Evolutionary conservation across 2,888 invertebrate genomes (phyloP), one percentile per base, ranked within the genome.

Genomic region (Stomorhina lunata): DNA sequence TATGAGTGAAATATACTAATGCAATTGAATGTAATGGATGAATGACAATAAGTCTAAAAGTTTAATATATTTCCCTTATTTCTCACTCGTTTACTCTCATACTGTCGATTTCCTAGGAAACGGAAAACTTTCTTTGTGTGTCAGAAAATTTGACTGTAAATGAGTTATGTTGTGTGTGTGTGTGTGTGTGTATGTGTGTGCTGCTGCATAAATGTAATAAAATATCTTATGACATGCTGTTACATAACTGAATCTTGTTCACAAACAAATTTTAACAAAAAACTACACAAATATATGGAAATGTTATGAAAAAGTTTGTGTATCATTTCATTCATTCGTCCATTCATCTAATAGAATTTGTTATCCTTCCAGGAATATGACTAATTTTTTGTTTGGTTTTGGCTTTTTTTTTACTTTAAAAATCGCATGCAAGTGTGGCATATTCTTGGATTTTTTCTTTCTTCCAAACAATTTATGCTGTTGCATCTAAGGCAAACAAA

Each of bases 121-220:
- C n/a, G n/a, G n/a, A n/a, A n/a, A 45, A 17, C n/a, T 68, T 59
- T 22, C 15, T 43, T 6, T 32, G 4, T 34, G 34, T 71, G 57
- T 72, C 72, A 27, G n/a, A n/a, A 66, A 66, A 65, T 50, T 79
- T 79, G n/a, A 79, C 65, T 66, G 65, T 40, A 79, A 79, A 72
- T 72, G 66, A 79, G 66, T 72, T 43, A 72, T 66, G 40, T 43
- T 59, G 40, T 59, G 34, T 55, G 57, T 12, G n/a, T n/a, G n/a
- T n/a, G n/a, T n/a, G n/a, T n/a, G n/a, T n/a, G n/a, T n/a, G n/a
- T n/a, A n/a, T n/a, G n/a, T n/a, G n/a, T n/a, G n/a, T n/a, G n/a
- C n/a, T n/a, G n/a, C n/a, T n/a, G n/a, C n/a, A n/a, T n/a, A n/a
- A n/a, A 27, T 25, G 32, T 25, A 40, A 32, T 69, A 66, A 72